Conservation (phyloP, 2,888 invertebrate species). For the Brachyopa scutellaris region DNA sequence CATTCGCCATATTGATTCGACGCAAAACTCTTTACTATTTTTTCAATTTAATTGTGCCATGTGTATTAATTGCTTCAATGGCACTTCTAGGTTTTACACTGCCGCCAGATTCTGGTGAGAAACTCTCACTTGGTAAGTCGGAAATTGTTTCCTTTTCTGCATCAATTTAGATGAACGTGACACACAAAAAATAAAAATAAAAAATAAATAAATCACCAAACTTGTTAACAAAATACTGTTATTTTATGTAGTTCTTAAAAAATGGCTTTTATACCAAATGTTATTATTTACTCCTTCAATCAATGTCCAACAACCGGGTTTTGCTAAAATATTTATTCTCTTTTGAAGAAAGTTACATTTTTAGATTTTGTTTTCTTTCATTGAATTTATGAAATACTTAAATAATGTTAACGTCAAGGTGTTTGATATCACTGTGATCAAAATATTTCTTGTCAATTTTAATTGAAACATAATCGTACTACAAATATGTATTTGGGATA, state of each 20-base stretch:
- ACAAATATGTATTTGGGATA: background rate
- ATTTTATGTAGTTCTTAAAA: constrained; percentile 3
- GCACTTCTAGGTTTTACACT: constrained; percentile 98
- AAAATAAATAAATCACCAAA: constrained; percentile 21
- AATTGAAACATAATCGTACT: no score
- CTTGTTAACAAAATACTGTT: constrained; percentile 1
- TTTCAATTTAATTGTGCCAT: constrained; percentile 99
- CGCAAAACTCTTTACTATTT: constrained; percentile 99
- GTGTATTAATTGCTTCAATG: constrained; percentile 99
- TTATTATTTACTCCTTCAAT: constrained; percentile 19
- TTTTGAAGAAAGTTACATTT: background rate
- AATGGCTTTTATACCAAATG: constrained; percentile 23
- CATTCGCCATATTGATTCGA: constrained; percentile 97
- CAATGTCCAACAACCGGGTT: background rate
- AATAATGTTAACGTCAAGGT: no score
- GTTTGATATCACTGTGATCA: no score
- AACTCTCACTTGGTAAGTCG: constrained; percentile 94
- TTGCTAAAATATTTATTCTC: background rate
- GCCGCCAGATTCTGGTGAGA: constrained; percentile 99
- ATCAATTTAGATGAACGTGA: constrained; percentile 64
- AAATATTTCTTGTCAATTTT: no score
- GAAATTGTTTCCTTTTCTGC: constrained; percentile 42
- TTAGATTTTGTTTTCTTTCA: no score
- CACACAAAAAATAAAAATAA: constrained; percentile 17
- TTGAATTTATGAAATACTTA: no score